Conservation (phyloP, 2,797 vertebrate genomes). For the Australoheros facetus region DNA sequence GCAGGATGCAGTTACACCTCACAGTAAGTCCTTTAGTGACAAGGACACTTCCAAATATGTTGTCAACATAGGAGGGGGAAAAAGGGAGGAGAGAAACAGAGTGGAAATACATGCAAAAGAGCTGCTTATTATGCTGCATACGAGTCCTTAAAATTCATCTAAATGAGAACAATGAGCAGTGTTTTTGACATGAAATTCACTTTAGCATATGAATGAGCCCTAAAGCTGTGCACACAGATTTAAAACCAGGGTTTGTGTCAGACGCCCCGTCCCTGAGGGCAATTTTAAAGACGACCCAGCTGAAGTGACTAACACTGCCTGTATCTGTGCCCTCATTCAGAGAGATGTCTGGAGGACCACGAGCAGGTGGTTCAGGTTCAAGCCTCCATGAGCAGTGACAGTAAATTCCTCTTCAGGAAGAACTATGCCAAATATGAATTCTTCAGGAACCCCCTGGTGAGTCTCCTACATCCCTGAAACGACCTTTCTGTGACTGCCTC, state of each 20-base stretch:
- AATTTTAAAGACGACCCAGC: neutral
- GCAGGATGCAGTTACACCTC: neutral
- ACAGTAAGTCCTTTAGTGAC: conserved; percentile 5
- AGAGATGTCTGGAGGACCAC: conserved; percentile 92
- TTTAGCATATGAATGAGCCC: neutral
- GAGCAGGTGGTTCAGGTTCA: conserved; percentile 94
- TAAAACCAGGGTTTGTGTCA: neutral
- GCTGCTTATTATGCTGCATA: conserved; percentile 26
- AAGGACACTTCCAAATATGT: conserved; percentile 5
- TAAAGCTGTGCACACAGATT: neutral
- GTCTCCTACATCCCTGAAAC: conserved; percentile 57
- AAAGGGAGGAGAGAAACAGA: too few species aligned
- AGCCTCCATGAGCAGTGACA: conserved; percentile 90
- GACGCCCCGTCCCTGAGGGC: neutral
- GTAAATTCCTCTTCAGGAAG: conserved; percentile 98
- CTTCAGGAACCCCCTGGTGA: conserved; percentile 95
- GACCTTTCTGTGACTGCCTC: conserved; percentile 50
- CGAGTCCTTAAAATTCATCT: neutral
- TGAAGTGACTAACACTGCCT: conserved; percentile 11
- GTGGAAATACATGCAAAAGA: conserved; percentile 21
- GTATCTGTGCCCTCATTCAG: conserved; percentile 45
- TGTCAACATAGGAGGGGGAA: neutral
- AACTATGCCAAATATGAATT: conserved; percentile 99
- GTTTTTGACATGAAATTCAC: neutral
- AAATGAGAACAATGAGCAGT: neutral